Base-by-base conservation (phyloP, 2,888 invertebrate species). In the Diarsia mendica region DNA sequence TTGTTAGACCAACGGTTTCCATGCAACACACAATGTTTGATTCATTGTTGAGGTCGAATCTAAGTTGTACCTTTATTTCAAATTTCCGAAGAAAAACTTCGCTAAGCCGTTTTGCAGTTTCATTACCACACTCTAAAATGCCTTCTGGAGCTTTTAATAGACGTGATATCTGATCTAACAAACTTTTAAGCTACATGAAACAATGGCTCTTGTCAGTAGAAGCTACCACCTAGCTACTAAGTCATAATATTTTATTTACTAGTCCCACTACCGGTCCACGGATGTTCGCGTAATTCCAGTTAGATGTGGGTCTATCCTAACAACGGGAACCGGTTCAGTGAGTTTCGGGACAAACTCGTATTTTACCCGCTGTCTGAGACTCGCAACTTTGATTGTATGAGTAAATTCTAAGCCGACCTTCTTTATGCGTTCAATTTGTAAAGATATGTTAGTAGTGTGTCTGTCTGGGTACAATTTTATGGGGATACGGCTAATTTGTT, bases 331-430 rank as follows among this genome's bases (percentile, higher is more conserved):
- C 87, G 79, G 88, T 87, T 65, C n/a, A 53, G 82, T 75, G 23
- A 87, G 78, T 84, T 86, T 86, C 51, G 84, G 82, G 76, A 68
- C 73, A n/a, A 60, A 72, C 63, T 74, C 75, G 55, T 75, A 82
- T 76, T 64, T 70, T 53, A 69, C n/a, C 55, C 49, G 55, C 53
- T 49, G 79, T 77, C 66, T 75, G 70, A 70, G 60, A 65, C 72
- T 74, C 58, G 82, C 73, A 85, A 69, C 72, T 77, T 77, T 85
- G 66, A 68, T 77, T 72, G 15, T 53, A 23, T 46, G 60, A 3
- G 39, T 69, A 63, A 23, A 69, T 68, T 75, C 55, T 51, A 70
- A 33, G 48, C 28, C 15, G 18, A 46, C 15, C 33, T 49, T 23
- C 18, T 46, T 70, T 63, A 72, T 61, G 72, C 28, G 33, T 64